Evolutionary conservation across 2,888 invertebrate species (phyloP), one percentile per base, ranked within the genome.

Genomic region (Tetranychus truncatus): DNA sequence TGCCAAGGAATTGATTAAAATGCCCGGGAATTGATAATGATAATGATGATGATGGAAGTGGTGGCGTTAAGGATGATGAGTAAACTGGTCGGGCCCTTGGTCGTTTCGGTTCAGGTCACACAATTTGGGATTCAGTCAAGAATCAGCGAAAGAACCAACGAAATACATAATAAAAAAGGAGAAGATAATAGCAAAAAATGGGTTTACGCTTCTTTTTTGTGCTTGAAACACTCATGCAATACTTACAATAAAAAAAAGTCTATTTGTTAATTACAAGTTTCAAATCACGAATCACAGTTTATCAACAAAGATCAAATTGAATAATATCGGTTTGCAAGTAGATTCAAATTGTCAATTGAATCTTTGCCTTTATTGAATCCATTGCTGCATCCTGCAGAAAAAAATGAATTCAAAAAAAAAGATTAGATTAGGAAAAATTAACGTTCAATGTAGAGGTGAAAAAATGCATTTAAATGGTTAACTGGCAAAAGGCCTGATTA

Each of bases 31-130:
- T 55, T 55, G 55, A 55, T 55, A 15, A 15, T 15, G 55, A 55
- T 55, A 55, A 55, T 55, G 55, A 55, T 55, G 55, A 55, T 55
- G 55, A 55, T 55, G 15, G 55, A 55, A 55, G 55, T 15, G 55
- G 55, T 55, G 55, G 15, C 15, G 55, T 2, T 7, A 55, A 15
- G 15, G 55, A 15, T 55, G 55, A 55, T 55, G 55, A 55, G 55
- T 55, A 55, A 55, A 55, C 15, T 55, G 55, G 55, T 55, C 55
- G 55, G 55, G 55, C 55, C 34, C 55, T 55, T 55, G 55, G 55
- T 55, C 55, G 55, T 55, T 55, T 55, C 55, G 55, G 55, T 55
- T 55, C 55, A 55, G 55, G 55, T 55, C 55, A 55, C 55, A 55
- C 55, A 55, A 55, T 55, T 55, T 55, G 55, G 15, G 55, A 55